A percentile compares a stretch with the other conserved stretches of the same genome.
Conservation (phyloP, 2,113 vertebrate genomes). For the Nothobranchius kuhntae region DNA sequence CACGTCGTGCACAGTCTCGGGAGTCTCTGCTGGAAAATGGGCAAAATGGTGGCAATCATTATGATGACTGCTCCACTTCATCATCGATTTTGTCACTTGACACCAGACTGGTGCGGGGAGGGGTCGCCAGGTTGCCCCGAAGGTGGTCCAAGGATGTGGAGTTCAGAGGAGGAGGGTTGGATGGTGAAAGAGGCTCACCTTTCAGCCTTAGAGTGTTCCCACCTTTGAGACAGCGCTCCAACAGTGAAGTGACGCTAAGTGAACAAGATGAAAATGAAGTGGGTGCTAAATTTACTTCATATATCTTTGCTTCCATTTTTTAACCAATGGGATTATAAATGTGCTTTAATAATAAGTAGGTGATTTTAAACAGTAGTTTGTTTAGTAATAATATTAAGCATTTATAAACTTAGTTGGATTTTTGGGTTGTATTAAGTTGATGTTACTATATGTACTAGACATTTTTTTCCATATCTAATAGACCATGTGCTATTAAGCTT, state of each 20-base stretch:
- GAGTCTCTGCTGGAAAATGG: conserved; percentile 78
- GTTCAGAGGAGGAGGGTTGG: conserved; percentile 82
- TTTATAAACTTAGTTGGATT: too few relatives aligned
- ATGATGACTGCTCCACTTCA: conserved; percentile 51
- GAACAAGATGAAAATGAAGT: conserved; percentile 85
- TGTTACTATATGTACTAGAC: too few relatives aligned
- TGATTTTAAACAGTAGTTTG: too few relatives aligned
- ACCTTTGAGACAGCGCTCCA: conserved; percentile 86
- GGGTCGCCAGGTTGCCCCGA: conserved; percentile 71
- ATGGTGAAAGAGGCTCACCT: conserved; percentile 76
- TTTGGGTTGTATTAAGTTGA: too few relatives aligned
- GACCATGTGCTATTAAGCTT: too few relatives aligned
- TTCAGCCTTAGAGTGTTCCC: conserved; percentile 68
- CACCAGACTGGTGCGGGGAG: conserved; percentile 58
- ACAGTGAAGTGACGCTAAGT: conserved; percentile 91
- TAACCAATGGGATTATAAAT: too few relatives aligned
- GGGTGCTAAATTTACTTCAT: conserved; percentile 2
- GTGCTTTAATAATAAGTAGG: too few relatives aligned
- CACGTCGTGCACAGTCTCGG: conserved; percentile 82
- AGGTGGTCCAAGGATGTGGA: conserved; percentile 86
- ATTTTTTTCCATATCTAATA: too few relatives aligned
- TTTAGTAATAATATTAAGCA: too few relatives aligned
- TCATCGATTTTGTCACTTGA: conserved; percentile 55
- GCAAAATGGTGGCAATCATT: conserved; percentile 65
- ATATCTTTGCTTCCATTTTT: too few relatives aligned